phyloP scores from a whole-genome alignment of 1,140 invertebrate species.

The Delia radicum region DNA sequence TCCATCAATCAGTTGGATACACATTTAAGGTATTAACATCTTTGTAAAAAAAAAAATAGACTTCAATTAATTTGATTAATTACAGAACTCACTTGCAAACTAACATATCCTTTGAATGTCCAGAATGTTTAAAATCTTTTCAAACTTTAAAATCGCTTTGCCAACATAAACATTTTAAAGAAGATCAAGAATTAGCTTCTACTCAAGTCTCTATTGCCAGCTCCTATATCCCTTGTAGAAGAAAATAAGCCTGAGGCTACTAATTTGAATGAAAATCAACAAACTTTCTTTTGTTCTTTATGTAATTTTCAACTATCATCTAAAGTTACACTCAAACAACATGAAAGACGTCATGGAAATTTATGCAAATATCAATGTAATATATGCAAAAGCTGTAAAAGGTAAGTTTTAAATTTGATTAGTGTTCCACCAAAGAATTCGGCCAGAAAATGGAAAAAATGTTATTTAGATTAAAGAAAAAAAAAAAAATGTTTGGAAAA shows the following conservation, averaged over 20 bases:
- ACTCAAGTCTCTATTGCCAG: constrained; percentile 7
- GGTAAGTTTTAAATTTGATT: too few relatives aligned
- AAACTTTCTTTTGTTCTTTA: too few relatives aligned
- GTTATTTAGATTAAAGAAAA: too few relatives aligned
- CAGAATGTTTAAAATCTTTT: neutral
- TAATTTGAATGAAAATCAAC: too few relatives aligned
- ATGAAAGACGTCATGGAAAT: constrained; percentile 3
- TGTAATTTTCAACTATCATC: neutral
- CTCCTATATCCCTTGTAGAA: neutral
- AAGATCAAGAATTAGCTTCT: constrained; percentile 4
- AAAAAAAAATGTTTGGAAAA: too few relatives aligned
- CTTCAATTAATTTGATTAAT: neutral
- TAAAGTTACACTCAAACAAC: neutral
- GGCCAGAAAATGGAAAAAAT: too few relatives aligned
- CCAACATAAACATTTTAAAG: neutral
- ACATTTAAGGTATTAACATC: constrained; percentile 24
- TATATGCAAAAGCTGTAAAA: neutral
- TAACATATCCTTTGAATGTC: constrained; percentile 22
- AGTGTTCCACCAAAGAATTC: too few relatives aligned
- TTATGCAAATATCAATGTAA: neutral
- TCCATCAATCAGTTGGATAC: neutral
- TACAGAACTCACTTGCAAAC: neutral
- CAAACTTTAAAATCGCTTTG: neutral
- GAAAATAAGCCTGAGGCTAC: neutral
- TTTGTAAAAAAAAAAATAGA: neutral